Evolutionary conservation across 2,113 vertebrate species (phyloP), one percentile per base, ranked within the genome.

Genomic region (Psittacus erithacus): DNA sequence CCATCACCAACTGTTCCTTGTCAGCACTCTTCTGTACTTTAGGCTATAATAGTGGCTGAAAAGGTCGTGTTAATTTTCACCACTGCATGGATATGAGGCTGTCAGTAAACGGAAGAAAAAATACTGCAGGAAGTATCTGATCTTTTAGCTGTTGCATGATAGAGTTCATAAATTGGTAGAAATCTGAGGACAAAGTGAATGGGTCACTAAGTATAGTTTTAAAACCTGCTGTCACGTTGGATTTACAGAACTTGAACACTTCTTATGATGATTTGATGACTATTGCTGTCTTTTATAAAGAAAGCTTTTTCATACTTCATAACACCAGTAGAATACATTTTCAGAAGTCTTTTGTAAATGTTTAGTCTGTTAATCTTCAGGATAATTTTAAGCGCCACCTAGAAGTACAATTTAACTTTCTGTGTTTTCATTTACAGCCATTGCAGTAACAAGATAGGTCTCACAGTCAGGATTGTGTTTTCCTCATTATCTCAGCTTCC

Each of bases 401-500:
- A 75, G 70, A 15, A 79, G 44, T 75, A 46, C 38, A 65, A n/a
- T 84, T 67, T 85, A 55, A 50, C 10, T 79, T 82, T 44, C 4
- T 73, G 22, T 77, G 46, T 92, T 81, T 84, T 94, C 33, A 62
- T 91, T 95, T 92, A 44, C 22, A 71, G 83, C 85, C 28, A 17
- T 39, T 69, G 52, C 0, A 0, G 53, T 94, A 90, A 83, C 63
- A 86, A 90, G 69, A 84, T 69, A 89, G 89, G 41, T 79, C 86
- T 95, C 75, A 47, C 69, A 89, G 73, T 86, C 49, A 70, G 38
- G n/a, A 17, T 38, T 92, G 62, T 85, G 39, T 86, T 82, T 82
- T 88, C 55, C 76, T 93, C 90, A 83, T 96, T 93, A 86, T 83
- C 88, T 96, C 63, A 39, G 25, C 55, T 93, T 91, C 86, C 88